phyloP scores from a whole-genome alignment of 1,140 invertebrate species.

The Lamellibrachia luymesi region DNA sequence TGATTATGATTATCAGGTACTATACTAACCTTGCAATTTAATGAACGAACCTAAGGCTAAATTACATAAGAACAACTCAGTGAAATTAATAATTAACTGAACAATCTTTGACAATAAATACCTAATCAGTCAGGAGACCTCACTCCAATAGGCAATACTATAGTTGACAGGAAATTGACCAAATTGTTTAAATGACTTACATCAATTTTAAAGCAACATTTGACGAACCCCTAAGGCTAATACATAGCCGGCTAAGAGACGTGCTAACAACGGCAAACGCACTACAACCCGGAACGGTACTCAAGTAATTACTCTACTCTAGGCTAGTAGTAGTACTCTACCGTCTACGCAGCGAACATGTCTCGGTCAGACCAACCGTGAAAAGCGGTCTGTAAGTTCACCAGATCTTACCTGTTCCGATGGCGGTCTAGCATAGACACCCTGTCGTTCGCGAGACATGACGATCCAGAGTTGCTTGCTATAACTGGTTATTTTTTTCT shows the following conservation, averaged over 20 bases:
- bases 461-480: background rate
- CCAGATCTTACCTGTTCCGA: background rate
- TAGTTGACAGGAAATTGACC: background rate
- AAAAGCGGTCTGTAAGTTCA: background rate
- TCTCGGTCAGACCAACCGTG: background rate
- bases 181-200: too few relatives aligned
- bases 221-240: too few relatives aligned
- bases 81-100: too few relatives aligned
- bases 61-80: too few relatives aligned
- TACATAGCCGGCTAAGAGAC: too few relatives aligned
- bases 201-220: background rate
- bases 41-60: too few relatives aligned
- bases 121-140: too few relatives aligned
- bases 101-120: too few relatives aligned
- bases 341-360: background rate
- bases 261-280: background rate
- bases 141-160: too few relatives aligned
- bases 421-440: background rate
- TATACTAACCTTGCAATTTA: too few relatives aligned
- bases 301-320: background rate
- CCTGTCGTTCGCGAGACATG: background rate
- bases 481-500: conserved; percentile 1
- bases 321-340: background rate
- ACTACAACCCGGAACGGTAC: background rate
- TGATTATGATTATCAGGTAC: background rate